Evolutionary conservation across 2,888 invertebrate species (phyloP).

Genomic region (Eubasilissa splendida): DNA sequence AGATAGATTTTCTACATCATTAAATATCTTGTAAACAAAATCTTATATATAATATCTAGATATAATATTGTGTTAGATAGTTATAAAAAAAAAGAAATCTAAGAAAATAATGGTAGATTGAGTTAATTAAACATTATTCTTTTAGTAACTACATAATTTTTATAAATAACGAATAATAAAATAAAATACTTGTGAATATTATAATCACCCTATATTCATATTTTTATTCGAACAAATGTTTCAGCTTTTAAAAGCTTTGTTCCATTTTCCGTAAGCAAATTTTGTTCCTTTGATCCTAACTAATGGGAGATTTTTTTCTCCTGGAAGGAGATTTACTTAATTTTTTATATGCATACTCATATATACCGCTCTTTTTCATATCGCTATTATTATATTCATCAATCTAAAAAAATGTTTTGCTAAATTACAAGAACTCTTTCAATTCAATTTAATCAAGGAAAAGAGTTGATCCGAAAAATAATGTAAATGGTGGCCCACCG

Average conservation of each 20-base stretch:
- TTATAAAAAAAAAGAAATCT: too few species aligned
- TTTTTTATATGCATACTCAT: not conserved
- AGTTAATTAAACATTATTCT: too few species aligned
- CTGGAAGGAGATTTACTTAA: not conserved
- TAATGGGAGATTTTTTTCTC: slow-evolving; percentile 5
- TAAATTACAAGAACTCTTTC: not conserved
- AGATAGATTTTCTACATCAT: too few species aligned
- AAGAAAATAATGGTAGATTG: too few species aligned
- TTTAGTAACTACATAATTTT: too few species aligned
- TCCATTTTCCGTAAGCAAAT: not conserved
- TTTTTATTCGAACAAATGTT: not conserved
- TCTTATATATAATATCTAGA: too few species aligned
- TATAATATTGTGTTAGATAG: too few species aligned
- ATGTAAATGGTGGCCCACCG: too few species aligned
- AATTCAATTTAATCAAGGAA: not conserved
- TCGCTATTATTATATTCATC: not conserved
- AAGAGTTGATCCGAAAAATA: too few species aligned
- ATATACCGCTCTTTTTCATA: not conserved
- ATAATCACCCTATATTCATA: not conserved
- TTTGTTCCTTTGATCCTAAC: not conserved
- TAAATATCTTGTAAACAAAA: too few species aligned
- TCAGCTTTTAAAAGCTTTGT: slow-evolving; percentile 6
- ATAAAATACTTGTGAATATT: not conserved
- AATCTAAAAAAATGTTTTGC: not conserved
- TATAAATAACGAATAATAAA: too few species aligned